Evolutionary conservation across 2,888 invertebrate species (phyloP).

Genomic region (Salpingus planirostris): DNA sequence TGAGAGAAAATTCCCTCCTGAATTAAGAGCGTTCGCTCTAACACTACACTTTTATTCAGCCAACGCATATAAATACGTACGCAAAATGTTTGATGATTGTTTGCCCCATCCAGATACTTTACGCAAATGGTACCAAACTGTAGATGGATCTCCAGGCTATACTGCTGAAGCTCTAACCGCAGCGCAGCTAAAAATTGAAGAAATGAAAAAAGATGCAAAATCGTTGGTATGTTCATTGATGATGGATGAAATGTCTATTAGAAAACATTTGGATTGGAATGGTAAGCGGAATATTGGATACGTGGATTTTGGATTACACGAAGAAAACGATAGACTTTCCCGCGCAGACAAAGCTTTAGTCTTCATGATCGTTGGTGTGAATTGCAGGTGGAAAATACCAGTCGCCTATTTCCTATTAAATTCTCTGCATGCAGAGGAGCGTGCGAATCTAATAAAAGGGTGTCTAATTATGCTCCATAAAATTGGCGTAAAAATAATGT

Average conservation of each 20-base stretch:
- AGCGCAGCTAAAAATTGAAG: too few relatives aligned
- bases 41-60: too few relatives aligned
- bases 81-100: too few relatives aligned
- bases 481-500: constrained; percentile 3
- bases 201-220: constrained; percentile 5
- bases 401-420: constrained; percentile 14
- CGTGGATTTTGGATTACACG: constrained; percentile 13
- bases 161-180: too few relatives aligned
- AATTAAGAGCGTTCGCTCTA: too few relatives aligned
- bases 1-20: constrained; percentile 1
- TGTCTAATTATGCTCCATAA: constrained; percentile 4
- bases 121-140: too few relatives aligned
- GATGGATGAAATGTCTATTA: constrained; percentile 21
- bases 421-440: constrained; percentile 7
- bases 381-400: constrained; percentile 13
- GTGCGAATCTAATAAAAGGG: constrained; percentile 12
- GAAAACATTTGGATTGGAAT: background rate
- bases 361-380: constrained; percentile 16
- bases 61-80: too few relatives aligned
- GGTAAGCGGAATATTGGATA: background rate
- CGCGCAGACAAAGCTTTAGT: constrained; percentile 16
- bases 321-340: constrained; percentile 15
- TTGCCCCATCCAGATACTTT: too few relatives aligned
- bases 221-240: constrained; percentile 4
- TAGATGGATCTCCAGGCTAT: too few relatives aligned